Conservation (phyloP, 2,888 invertebrate genomes). For the Blastobasis adustella region DNA sequence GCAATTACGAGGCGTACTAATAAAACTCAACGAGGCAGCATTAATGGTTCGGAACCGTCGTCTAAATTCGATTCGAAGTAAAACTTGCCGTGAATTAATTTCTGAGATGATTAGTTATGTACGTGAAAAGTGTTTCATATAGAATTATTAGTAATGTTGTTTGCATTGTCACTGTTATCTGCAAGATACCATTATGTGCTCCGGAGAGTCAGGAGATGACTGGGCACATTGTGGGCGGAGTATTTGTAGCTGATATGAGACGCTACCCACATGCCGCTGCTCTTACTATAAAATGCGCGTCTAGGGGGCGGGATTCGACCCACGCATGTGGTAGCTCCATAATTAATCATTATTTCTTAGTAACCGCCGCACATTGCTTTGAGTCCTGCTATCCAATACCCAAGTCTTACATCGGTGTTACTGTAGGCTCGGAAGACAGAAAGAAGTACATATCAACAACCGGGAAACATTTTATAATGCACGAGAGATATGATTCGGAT, state of each 20-base stretch:
- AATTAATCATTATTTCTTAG: conserved; percentile 23
- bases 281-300: conserved; percentile 12
- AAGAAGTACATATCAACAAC: conserved; percentile 3
- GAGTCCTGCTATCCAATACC: conserved; percentile 8
- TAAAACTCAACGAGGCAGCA: no score
- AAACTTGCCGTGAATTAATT: no score
- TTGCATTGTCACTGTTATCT: no score
- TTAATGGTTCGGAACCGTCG: no score
- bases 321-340: conserved; percentile 27
- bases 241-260: conserved; percentile 9
- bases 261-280: conserved; percentile 20
- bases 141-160: no score
- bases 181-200: no score
- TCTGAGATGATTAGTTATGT: no score
- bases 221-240: conserved; percentile 17
- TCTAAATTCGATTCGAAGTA: no score
- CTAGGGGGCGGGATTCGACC: not conserved
- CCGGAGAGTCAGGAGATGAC: no score
- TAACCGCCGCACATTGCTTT: conserved; percentile 35
- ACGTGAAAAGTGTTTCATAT: no score
- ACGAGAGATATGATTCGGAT: conserved; percentile 10
- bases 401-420: conserved; percentile 3
- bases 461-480: conserved; percentile 4
- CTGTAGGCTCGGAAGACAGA: conserved; percentile 19
- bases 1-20: no score